A percentile compares a stretch with the other conserved stretches of the same genome.
Evolutionary conservation across 2,797 vertebrate genomes (phyloP).

Genomic region (Liparis tanakae): DNA sequence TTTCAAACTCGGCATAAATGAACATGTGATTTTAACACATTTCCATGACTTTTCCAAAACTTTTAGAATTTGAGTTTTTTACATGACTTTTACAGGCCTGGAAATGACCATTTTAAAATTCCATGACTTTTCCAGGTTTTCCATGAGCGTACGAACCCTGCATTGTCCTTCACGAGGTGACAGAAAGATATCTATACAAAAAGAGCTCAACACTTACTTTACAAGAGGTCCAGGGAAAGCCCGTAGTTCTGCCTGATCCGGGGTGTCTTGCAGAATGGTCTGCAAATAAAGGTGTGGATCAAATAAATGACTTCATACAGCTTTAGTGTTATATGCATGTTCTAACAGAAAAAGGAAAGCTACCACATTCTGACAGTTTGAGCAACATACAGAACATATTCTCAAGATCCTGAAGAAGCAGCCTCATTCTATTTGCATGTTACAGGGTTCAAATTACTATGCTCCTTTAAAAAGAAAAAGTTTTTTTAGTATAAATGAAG

Average conservation of each 20-base stretch:
- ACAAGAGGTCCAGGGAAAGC: slow-evolving; percentile 93
- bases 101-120: too few relatives aligned
- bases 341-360: background rate
- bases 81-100: too few relatives aligned
- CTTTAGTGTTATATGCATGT: background rate
- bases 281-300: slow-evolving; percentile 63
- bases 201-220: slow-evolving; percentile 83
- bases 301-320: background rate
- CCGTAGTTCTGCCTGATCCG: slow-evolving; percentile 91
- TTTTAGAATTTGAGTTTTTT: too few relatives aligned
- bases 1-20: too few relatives aligned
- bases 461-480: background rate
- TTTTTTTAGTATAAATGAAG: background rate
- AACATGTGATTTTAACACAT: too few relatives aligned
- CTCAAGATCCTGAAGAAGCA: background rate
- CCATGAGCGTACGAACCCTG: too few relatives aligned
- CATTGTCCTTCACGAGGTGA: background rate
- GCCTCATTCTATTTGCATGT: background rate
- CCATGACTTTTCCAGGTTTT: too few relatives aligned
- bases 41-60: too few relatives aligned
- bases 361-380: background rate
- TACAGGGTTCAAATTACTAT: background rate
- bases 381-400: background rate
- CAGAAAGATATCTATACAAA: background rate
- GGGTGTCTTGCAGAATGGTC: slow-evolving; percentile 90